A percentile compares a stretch with the other conserved stretches of the same genome.
Evolutionary conservation across 2,797 vertebrate genomes (phyloP).

Genomic region (Mallotus villosus): DNA sequence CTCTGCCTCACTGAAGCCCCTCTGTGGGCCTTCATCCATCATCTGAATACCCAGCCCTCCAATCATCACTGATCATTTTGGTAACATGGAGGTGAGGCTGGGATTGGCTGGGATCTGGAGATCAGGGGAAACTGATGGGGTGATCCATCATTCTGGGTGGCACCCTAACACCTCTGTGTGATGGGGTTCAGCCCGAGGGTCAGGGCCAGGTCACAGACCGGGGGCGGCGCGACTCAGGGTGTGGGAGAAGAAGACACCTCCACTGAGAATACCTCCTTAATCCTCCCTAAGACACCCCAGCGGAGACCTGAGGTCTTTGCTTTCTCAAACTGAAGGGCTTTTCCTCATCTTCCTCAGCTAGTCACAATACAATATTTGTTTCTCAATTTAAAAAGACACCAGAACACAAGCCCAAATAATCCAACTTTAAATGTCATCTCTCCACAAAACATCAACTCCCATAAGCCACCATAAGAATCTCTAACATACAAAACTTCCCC

Average conservation of each 20-base stretch:
- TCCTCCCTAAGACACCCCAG: slow-evolving; percentile 1
- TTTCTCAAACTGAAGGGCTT: too few relatives aligned
- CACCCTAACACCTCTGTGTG: slow-evolving; percentile 72
- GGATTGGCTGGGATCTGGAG: slow-evolving; percentile 75
- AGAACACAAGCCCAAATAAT: not conserved
- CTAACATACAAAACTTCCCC: slow-evolving; percentile 7
- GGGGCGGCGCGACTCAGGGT: not conserved
- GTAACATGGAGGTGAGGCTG: slow-evolving; percentile 58
- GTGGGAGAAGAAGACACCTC: slow-evolving; percentile 46
- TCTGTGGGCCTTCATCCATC: slow-evolving; percentile 75
- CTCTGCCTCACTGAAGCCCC: slow-evolving; percentile 39
- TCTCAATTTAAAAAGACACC: too few relatives aligned
- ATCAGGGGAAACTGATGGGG: slow-evolving; percentile 67
- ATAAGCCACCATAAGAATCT: not conserved
- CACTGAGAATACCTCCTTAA: slow-evolving; percentile 40
- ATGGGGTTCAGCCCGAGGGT: slow-evolving; percentile 72
- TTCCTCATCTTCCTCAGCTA: too few relatives aligned
- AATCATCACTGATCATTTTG: slow-evolving; percentile 81
- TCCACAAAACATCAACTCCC: not conserved
- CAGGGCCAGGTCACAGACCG: slow-evolving; percentile 64
- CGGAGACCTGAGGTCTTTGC: not conserved
- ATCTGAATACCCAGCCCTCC: slow-evolving; percentile 73
- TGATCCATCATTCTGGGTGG: slow-evolving; percentile 77
- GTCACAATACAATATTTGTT: too few relatives aligned
- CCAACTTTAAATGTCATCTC: not conserved